These are phyloP conservation scores for Ammodytes dubius DNA, from an alignment of 2,113 vertebrate genomes.

Conservation along the genomic window DNA sequence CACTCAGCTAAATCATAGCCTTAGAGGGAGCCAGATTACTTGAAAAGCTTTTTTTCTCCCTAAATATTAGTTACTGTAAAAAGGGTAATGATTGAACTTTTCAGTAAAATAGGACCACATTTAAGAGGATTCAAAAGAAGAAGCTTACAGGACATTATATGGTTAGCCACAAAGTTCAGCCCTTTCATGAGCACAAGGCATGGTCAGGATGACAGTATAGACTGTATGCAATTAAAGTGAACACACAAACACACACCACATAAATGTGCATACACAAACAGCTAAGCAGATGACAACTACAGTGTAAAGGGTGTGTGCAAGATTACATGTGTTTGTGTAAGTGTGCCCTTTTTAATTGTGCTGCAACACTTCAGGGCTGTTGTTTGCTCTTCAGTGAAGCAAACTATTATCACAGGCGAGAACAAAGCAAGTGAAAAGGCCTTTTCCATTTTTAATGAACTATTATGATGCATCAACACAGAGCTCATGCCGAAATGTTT, in stretches of 20 bases:
- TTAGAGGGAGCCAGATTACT: constrained; percentile 6
- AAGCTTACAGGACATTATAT: constrained; percentile 16
- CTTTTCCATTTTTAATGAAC: constrained; percentile 64
- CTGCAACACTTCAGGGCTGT: constrained; percentile 25
- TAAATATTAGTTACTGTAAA: constrained; percentile 19
- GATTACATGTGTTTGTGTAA: constrained; percentile 9
- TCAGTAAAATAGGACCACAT: constrained; percentile 18
- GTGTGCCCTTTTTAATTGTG: constrained; percentile 52
- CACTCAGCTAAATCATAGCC: constrained; percentile 1
- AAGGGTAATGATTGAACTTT: not conserved
- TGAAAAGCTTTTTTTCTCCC: not conserved
- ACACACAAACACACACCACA: not conserved
- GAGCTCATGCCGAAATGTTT: constrained; percentile 46
- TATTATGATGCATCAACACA: constrained; percentile 38
- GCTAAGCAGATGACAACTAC: not conserved
- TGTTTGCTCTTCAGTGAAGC: constrained; percentile 60
- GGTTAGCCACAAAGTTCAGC: constrained; percentile 48
- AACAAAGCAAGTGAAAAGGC: constrained; percentile 57
- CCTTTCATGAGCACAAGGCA: constrained; percentile 54
- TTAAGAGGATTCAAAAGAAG: constrained; percentile 19
- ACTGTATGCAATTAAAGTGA: constrained; percentile 2
- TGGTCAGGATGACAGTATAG: constrained; percentile 57
- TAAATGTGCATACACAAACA: constrained; percentile 5
- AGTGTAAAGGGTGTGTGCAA: not conserved
- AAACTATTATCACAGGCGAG: constrained; percentile 68